These are phyloP conservation scores for Mirza zaza DNA, from an alignment of 2,113 vertebrate genomes.

Conservation along the genomic window DNA sequence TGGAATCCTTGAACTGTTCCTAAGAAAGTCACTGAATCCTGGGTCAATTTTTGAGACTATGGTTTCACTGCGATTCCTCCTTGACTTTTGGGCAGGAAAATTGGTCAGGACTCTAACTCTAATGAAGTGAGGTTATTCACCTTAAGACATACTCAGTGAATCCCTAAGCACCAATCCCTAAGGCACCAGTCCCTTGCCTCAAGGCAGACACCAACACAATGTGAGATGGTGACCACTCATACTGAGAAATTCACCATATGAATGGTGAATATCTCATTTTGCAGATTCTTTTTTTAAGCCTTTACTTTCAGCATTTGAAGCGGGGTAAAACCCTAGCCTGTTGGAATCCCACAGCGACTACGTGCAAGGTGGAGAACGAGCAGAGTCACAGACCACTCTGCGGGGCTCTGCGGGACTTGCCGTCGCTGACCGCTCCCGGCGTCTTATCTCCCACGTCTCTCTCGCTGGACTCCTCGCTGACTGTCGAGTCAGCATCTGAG, in stretches of 20 bases:
- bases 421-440: conserved; percentile 81
- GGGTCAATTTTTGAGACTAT: background rate
- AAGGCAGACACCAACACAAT: background rate
- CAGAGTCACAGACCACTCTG: conserved; percentile 87
- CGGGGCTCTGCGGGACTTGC: conserved; percentile 86
- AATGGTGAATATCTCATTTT: background rate
- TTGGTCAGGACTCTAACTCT: accelerated
- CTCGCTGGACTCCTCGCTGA: conserved; percentile 93
- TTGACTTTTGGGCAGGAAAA: background rate
- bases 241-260: background rate
- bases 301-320: background rate
- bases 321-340: background rate
- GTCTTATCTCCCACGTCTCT: conserved; percentile 90
- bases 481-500: conserved; percentile 93
- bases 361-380: accelerated
- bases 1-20: background rate
- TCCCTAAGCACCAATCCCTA: background rate
- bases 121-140: background rate
- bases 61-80: background rate
- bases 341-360: background rate
- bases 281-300: background rate
- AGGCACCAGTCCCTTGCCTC: accelerated
- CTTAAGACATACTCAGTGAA: background rate
- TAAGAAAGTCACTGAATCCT: background rate
- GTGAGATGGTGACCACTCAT: accelerated